Base-by-base conservation (phyloP, 2,888 invertebrate genomes). In the Microplitis deprimator region DNA sequence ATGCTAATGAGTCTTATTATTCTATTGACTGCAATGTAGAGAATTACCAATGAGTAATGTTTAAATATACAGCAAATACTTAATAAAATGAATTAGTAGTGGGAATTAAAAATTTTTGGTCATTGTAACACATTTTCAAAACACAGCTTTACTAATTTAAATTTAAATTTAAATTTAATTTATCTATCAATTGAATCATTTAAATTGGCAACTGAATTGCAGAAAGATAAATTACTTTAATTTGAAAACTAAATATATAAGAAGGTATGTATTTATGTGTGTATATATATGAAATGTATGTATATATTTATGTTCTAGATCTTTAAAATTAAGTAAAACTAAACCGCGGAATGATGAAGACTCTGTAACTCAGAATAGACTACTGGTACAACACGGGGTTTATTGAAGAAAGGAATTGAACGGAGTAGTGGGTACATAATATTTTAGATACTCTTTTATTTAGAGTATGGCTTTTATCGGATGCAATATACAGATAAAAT, bases 1-100 rank as follows among this genome's bases (percentile, higher is more conserved):
- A 41, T 68, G n/a, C 40, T 68, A 68, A 68, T 68, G 17, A 60
- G 60, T 29, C 59, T 17, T 20, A 70, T 70, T 70, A 70, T 50
- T 70, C 70, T 20, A 70, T 70, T n/a, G 60, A 60, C 41, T 20
- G 8, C 60, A 13, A 60, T 38, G 41, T 41, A 41, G 41, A 41
- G 70, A 70, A 70, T 60, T 20, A 17, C 40, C 40, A 16, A 60
- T 17, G 38, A 70, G 60, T 60, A 60, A 59, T 70, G 70, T 10
- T 6, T 13, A 38, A 60, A 70, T 70, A 7, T 38, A n/a, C 17
- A 41, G 60, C 50, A 70, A 70, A 17, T 41, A 68, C 41, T 68
- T 1, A 29, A 29, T 29, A 29, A 29, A 29, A 3, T 29, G 3
- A 29, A 2, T 29, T 29, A 29, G 29, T 29, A 29, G 29, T 29